Evolutionary conservation across 2,113 vertebrate genomes (phyloP).

Genomic region (Oreochromis niloticus): DNA sequence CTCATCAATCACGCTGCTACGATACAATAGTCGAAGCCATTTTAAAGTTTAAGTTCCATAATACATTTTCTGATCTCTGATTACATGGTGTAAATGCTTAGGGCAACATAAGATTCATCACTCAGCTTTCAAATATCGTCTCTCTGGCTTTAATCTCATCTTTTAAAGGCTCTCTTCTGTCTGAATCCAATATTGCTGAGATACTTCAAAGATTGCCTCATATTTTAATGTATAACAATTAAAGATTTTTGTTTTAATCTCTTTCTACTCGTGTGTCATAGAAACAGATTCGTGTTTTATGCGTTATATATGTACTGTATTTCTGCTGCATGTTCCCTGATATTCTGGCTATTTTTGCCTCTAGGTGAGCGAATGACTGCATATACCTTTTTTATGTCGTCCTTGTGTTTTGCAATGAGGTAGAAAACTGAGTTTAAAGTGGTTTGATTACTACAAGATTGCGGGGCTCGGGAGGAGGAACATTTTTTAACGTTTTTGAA

Average conservation of each 20-base stretch:
- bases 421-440: neutral
- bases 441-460: neutral
- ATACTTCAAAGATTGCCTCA: neutral
- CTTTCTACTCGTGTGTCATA: neutral
- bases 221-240: neutral
- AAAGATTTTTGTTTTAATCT: neutral
- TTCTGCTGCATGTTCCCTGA: neutral
- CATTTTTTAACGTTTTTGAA: neutral
- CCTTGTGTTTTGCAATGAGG: fast-evolving
- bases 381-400: neutral
- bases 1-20: slow-evolving; percentile 18
- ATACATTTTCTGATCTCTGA: slow-evolving; percentile 38
- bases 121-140: slow-evolving; percentile 25
- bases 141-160: neutral
- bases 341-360: fast-evolving
- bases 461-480: neutral
- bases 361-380: neutral
- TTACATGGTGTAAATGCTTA: slow-evolving; percentile 34
- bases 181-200: neutral
- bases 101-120: slow-evolving; percentile 25
- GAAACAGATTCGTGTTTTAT: neutral
- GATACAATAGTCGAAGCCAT: neutral
- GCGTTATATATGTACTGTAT: neutral
- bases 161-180: neutral
- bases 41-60: slow-evolving; percentile 8